Base-by-base conservation (phyloP, 1,140 invertebrate species). In the Muscidifurax raptorellus region DNA sequence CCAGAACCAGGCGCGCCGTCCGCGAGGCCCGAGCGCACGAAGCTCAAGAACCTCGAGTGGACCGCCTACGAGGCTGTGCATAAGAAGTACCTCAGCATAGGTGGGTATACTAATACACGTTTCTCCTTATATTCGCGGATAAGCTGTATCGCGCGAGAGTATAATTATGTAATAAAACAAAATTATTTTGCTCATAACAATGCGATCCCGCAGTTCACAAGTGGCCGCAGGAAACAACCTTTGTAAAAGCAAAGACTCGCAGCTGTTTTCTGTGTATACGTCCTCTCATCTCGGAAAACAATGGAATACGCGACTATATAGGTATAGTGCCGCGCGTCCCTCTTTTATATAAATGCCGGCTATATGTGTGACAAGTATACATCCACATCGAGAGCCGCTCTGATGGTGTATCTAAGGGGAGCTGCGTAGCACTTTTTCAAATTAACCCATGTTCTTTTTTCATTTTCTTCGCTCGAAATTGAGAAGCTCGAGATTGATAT, bases 21-120 rank as follows among this genome's bases (percentile, higher is more conserved):
- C 22, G 94, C 94, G 13, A 94, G 96, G 86, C 95, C 96, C 85
- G 97, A 97, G 87, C 93, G 96, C 83, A 96, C 95, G 83, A 94
- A 96, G 87, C 94, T 96, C 90, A 97, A 96, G 92, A 97, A 96
- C 88, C 95, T 97, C 84, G 96, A 97, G 89, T 99, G 98, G 98
- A 97, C 96, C 3, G 95, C 96, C 2, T 99, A 98, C 91, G 97
- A 98, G 90, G 95, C 95, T 25, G 95, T 97, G n/a, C 97, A 98
- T 88, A 98, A 98, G 90, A 97, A 98, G 91, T 99, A 98, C 93
- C 93, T 99, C 44, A 97, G 96, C 93, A 96, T 99, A 89, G 96
- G 97, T 97, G 90, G 94, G 94, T 87, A 4, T 27, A 28, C 27
- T 25, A 27, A 69, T 72, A 15, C n/a, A n/a, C 27, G 18, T 71